Evolutionary conservation across 2,797 vertebrate genomes (phyloP).

Genomic region (Ptychadena robeensis): DNA sequence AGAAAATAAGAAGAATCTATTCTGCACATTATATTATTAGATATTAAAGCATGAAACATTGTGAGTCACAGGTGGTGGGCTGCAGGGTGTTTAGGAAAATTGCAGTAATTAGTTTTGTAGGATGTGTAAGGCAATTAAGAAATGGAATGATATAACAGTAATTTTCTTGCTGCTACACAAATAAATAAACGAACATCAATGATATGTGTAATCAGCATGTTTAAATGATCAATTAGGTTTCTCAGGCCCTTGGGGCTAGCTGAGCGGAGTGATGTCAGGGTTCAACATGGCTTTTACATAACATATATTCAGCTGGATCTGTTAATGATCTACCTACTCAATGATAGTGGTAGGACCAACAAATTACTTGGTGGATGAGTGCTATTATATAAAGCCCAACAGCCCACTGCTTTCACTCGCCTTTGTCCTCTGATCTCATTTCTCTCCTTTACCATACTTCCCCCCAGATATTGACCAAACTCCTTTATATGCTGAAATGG

Average conservation of each 20-base stretch:
- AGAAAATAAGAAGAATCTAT: neutral
- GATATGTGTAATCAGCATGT: neutral
- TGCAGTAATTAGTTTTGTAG: slow-evolving; percentile 14
- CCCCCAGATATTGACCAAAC: too few species aligned
- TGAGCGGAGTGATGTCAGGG: neutral
- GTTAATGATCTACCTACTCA: too few species aligned
- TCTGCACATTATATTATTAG: neutral
- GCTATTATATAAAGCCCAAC: neutral
- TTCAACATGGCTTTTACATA: neutral
- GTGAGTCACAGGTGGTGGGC: slow-evolving; percentile 7
- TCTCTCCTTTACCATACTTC: too few species aligned
- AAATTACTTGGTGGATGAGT: neutral
- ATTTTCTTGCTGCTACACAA: slow-evolving; percentile 3
- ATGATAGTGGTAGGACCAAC: too few species aligned
- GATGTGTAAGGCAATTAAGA: neutral
- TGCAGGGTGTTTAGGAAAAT: slow-evolving; percentile 1
- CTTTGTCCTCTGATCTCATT: too few species aligned
- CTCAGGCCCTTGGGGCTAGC: neutral
- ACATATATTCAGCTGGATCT: neutral
- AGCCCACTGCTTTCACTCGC: too few species aligned
- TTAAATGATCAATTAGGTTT: neutral
- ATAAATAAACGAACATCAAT: neutral
- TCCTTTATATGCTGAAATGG: too few species aligned
- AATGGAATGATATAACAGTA: neutral
- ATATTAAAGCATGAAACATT: neutral